Evolutionary conservation across 2,797 vertebrate species (phyloP), one percentile per base, ranked within the genome.

Genomic region (Morelia viridis): DNA sequence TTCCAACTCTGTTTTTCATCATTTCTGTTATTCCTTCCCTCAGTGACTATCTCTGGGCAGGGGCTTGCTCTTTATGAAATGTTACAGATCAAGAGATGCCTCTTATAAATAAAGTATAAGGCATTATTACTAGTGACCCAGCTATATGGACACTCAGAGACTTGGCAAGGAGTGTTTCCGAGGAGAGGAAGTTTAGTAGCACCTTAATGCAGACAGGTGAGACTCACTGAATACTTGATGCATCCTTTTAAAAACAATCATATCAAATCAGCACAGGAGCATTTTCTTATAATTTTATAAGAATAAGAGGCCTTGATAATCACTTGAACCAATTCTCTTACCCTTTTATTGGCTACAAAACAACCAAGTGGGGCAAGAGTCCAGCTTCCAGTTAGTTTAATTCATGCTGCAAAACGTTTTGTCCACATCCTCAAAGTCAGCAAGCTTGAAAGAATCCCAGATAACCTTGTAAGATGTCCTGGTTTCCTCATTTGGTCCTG

Each of bases 121-220:
- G 22, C 68, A 94, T 93, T 94, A 93, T 94, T 94, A 64, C 19
- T 87, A 87, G 57, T 91, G 88, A 95, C 57, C 31, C 50, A 93
- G 90, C 94, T 93, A 71, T 56, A 89, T 19, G 35, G 17, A 89
- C 76, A 90, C 89, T 76, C 85, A 89, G 31, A 87, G 92, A 15
- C 8, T 85, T 89, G 92, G 68, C 93, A 89, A 92, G 15, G 46
- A 90, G 41, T 15, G 4, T 94, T 92, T 95, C 24, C 0, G 1
- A 91, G 17, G 24, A 0, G 58, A 26, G 83, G 71, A 41, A 88
- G 1, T 10, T 92, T 93, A 10, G 13, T 28, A 35, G 22, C 24
- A 91, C 92, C 92, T 90, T 92, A 87, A 93, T 71, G 46, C 65
- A 95, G 22, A 68, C 85, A 71, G 89, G 46, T 71, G 93, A 90